Evolutionary conservation across 2,797 vertebrate genomes (phyloP).

Genomic region (Girardinus metallicus): DNA sequence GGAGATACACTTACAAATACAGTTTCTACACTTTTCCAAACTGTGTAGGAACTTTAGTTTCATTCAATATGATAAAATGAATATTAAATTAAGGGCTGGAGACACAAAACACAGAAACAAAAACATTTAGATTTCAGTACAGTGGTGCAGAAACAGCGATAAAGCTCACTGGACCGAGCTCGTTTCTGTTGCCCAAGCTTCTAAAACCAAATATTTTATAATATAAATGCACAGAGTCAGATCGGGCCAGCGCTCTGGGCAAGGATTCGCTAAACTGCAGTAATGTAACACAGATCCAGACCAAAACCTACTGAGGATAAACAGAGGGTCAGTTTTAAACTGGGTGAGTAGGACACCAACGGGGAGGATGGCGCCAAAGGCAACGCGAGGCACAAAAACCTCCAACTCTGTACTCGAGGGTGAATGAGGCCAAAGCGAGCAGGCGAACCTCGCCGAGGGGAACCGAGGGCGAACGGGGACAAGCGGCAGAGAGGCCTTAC

Average conservation of each 20-base stretch:
- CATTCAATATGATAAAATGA: neutral
- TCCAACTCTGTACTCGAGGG: conserved; percentile 21
- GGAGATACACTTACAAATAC: neutral
- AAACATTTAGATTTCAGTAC: neutral
- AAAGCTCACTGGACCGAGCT: neutral
- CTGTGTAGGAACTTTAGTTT: neutral
- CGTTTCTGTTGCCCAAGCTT: neutral
- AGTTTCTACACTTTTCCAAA: neutral
- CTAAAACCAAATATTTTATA: neutral
- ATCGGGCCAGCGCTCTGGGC: conserved; percentile 4
- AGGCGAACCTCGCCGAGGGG: conserved; percentile 32
- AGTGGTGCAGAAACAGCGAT: too few species aligned
- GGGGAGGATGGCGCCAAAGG: conserved; percentile 23
- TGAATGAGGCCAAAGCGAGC: conserved; percentile 38
- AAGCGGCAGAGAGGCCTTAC: conserved; percentile 40
- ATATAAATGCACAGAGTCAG: conserved; percentile 1
- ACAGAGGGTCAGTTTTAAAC: conserved; percentile 37
- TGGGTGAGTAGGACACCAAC: conserved; percentile 35
- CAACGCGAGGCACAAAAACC: conserved; percentile 25
- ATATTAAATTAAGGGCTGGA: neutral
- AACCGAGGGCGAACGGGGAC: conserved; percentile 26
- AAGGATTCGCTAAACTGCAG: conserved; percentile 5
- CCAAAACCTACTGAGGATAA: conserved; percentile 5
- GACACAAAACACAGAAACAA: neutral
- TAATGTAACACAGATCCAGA: conserved; percentile 3